Evolutionary conservation across 2,797 vertebrate species (phyloP).

Genomic region (Pangasius sanitwongsei): DNA sequence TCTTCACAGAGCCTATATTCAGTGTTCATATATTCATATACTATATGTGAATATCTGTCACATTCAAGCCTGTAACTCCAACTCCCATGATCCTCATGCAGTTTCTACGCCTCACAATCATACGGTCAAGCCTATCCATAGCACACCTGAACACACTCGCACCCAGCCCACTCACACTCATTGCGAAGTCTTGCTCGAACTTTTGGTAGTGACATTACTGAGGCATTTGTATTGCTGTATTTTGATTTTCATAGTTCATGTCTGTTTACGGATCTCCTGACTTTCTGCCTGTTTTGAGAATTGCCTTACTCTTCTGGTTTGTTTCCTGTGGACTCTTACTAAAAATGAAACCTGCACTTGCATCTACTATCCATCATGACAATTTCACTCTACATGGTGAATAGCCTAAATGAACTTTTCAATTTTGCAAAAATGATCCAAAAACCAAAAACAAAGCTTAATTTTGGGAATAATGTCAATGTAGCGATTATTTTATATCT

Average conservation of each 20-base stretch:
- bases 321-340: background rate
- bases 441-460: background rate
- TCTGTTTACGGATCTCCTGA: background rate
- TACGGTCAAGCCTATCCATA: background rate
- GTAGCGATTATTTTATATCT: background rate
- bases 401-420: background rate
- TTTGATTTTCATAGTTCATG: background rate
- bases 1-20: background rate
- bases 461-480: background rate
- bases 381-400: background rate
- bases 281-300: background rate
- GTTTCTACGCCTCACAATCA: background rate
- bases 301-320: background rate
- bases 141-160: background rate
- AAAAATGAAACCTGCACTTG: background rate
- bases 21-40: background rate
- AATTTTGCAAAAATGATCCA: background rate
- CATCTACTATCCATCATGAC: background rate
- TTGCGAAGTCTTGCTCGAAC: background rate
- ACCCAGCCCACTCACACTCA: background rate
- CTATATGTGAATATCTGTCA: background rate
- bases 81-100: background rate
- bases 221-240: background rate
- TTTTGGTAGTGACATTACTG: background rate
- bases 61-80: background rate